Evolutionary conservation across 2,888 invertebrate genomes (phyloP).

Genomic region (Archaeoteleia sp.): DNA sequence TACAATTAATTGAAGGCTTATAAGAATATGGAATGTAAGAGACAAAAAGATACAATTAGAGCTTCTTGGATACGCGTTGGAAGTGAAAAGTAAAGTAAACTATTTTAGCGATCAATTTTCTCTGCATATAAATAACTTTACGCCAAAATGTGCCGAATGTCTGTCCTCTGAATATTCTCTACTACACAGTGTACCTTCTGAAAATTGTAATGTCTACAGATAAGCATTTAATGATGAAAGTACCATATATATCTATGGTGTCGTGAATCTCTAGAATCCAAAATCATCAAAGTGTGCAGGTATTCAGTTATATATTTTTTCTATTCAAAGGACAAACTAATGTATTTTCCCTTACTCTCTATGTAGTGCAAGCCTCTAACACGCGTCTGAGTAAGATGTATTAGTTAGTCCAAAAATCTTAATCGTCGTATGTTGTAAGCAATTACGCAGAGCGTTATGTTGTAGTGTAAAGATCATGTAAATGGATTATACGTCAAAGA

Average conservation of each 20-base stretch:
- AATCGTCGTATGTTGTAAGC: conserved; percentile 51
- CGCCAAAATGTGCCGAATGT: conserved; percentile 68
- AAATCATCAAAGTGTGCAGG: conserved; percentile 45
- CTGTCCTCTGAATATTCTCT: conserved; percentile 60
- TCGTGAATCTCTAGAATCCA: conserved; percentile 52
- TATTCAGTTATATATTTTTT: conserved; percentile 57
- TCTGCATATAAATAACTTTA: conserved; percentile 58
- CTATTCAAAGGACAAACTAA: conserved; percentile 46
- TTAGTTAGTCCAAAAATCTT: conserved; percentile 41
- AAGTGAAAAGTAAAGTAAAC: conserved; percentile 24
- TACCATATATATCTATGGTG: conserved; percentile 45
- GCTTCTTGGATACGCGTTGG: conserved; percentile 27
- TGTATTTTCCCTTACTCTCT: conserved; percentile 46
- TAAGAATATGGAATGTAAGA: neutral
- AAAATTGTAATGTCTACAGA: conserved; percentile 30
- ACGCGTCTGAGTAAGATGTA: conserved; percentile 31
- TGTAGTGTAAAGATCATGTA: conserved; percentile 15
- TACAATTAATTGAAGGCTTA: too few species aligned
- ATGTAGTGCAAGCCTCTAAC: conserved; percentile 34
- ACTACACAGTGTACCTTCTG: conserved; percentile 59
- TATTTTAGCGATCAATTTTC: conserved; percentile 49
- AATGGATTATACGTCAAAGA: conserved; percentile 9
- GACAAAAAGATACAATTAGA: conserved; percentile 17
- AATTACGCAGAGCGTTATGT: conserved; percentile 49
- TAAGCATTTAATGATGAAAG: conserved; percentile 59